phyloP scores from a whole-genome alignment of 2,888 invertebrate genomes.

The Hydriomena furcata region DNA sequence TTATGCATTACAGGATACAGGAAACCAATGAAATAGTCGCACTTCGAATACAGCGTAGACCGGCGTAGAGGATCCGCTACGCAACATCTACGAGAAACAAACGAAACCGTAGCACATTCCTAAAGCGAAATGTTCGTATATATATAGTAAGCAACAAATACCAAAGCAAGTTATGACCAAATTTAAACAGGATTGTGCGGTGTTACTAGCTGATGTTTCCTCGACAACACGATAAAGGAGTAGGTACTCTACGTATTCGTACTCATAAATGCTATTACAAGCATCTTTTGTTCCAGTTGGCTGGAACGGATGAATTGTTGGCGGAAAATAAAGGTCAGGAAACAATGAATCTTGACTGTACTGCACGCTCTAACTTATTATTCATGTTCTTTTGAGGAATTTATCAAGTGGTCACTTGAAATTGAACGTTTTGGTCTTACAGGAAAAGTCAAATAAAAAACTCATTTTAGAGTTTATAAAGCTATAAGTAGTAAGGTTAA shows the following conservation, averaged over 20 bases:
- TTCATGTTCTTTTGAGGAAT: slow-evolving; percentile 1
- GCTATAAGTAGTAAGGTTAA: no score
- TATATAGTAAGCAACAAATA: not conserved
- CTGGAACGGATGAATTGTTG: not conserved
- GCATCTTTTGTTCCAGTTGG: not conserved
- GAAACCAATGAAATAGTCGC: no score
- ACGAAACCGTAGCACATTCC: not conserved
- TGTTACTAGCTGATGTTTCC: not conserved
- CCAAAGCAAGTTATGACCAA: not conserved
- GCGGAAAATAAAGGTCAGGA: not conserved
- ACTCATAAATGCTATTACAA: slow-evolving; percentile 2
- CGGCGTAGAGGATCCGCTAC: not conserved
- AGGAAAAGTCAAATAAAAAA: not conserved
- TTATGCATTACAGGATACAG: not conserved
- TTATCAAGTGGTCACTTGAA: not conserved
- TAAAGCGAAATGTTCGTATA: not conserved
- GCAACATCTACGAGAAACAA: not conserved
- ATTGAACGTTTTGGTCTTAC: not conserved
- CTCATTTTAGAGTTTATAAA: no score
- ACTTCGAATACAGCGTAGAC: not conserved
- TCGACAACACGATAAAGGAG: not conserved
- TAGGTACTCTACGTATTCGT: no score
- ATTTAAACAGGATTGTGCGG: not conserved
- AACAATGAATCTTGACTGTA: slow-evolving; percentile 2
- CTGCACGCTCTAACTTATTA: not conserved